Conservation (phyloP, 2,888 invertebrate species). For the Stictocephala bisonia region DNA sequence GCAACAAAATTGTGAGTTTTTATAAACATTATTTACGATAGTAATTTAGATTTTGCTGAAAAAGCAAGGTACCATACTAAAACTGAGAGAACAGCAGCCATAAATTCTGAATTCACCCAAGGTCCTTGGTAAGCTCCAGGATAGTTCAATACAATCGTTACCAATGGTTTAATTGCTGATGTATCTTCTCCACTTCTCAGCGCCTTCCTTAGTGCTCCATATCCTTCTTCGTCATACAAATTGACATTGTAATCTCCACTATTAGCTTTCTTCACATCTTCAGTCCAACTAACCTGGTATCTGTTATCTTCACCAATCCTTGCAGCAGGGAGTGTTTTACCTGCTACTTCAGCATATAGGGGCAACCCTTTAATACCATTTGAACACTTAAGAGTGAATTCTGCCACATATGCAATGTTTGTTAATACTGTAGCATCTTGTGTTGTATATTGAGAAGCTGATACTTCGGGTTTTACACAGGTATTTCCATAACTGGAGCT, state of each 20-base stretch:
- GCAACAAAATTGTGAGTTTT: no score
- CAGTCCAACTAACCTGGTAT: slow-evolving; percentile 95
- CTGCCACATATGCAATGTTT: slow-evolving; percentile 90
- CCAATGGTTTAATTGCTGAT: slow-evolving; percentile 74
- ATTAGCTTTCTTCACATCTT: slow-evolving; percentile 84
- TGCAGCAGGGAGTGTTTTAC: slow-evolving; percentile 86
- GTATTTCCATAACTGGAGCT: slow-evolving; percentile 49
- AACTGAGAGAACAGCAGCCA: slow-evolving; percentile 83
- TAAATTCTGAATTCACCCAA: slow-evolving; percentile 91
- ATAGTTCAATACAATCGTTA: slow-evolving; percentile 78
- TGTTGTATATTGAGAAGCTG: slow-evolving; percentile 88
- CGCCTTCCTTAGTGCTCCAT: slow-evolving; percentile 85
- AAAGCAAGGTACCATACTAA: slow-evolving; percentile 89
- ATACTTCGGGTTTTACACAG: slow-evolving; percentile 68
- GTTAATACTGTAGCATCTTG: slow-evolving; percentile 92
- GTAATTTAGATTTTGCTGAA: slow-evolving; percentile 82
- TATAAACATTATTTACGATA: no score
- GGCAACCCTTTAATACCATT: slow-evolving; percentile 75
- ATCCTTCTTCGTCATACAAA: slow-evolving; percentile 93
- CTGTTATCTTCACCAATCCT: slow-evolving; percentile 76
- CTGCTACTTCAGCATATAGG: slow-evolving; percentile 90
- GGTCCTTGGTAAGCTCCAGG: slow-evolving; percentile 90
- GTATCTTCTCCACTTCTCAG: slow-evolving; percentile 75
- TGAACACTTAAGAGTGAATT: slow-evolving; percentile 87
- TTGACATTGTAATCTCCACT: slow-evolving; percentile 84